Evolutionary conservation across 2,888 invertebrate genomes (phyloP).

Genomic region (Esperia sulphurella): DNA sequence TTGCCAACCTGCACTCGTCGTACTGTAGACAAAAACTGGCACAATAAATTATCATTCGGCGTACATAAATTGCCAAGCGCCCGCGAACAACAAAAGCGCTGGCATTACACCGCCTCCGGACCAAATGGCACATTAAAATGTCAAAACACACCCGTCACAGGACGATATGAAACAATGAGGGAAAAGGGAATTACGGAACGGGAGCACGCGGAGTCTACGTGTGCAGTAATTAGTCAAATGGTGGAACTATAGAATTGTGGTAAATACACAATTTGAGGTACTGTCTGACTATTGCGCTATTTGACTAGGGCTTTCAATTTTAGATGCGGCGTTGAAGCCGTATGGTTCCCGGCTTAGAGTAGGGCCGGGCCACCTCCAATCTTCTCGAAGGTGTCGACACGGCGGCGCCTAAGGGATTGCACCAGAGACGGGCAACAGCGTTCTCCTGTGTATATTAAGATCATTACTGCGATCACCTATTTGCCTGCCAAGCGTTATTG

Average conservation of each 20-base stretch:
- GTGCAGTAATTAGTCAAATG: neutral
- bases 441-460: too few relatives aligned
- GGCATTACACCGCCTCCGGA: conserved; percentile 43
- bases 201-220: neutral
- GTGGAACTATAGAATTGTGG: neutral
- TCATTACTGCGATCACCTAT: too few relatives aligned
- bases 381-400: too few relatives aligned
- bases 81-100: conserved; percentile 46
- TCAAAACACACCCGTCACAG: conserved; percentile 43
- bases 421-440: too few relatives aligned
- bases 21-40: conserved; percentile 14
- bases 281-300: too few relatives aligned
- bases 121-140: conserved; percentile 66
- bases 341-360: too few relatives aligned
- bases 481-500: too few relatives aligned
- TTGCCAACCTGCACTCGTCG: neutral
- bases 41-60: conserved; percentile 46
- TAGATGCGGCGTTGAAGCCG: too few relatives aligned
- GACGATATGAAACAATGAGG: conserved; percentile 14
- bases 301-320: too few relatives aligned
- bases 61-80: conserved; percentile 43
- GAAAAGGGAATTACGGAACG: neutral
- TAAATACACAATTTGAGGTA: too few relatives aligned
- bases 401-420: too few relatives aligned
- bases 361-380: too few relatives aligned